A percentile compares a stretch with the other conserved stretches of the same genome.
These are phyloP conservation scores for Phylloscopus trochiloides DNA, from an alignment of 2,113 vertebrate species.

Conservation along the genomic window DNA sequence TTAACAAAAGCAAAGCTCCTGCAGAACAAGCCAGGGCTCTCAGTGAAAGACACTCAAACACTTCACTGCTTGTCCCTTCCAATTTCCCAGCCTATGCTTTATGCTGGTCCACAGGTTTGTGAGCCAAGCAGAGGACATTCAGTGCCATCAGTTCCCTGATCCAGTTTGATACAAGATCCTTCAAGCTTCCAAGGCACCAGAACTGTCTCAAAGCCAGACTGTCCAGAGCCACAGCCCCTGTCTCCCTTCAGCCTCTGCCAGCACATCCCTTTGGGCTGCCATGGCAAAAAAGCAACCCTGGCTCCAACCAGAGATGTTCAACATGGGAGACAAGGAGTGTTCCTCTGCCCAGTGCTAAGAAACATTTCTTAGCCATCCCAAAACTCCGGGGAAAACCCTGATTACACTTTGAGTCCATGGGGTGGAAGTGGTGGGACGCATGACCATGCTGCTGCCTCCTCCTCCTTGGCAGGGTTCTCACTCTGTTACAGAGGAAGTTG, in stretches of 20 bases:
- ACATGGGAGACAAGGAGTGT: not conserved
- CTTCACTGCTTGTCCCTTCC: not conserved
- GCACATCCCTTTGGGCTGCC: not conserved
- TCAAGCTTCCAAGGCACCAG: not conserved
- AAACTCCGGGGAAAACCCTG: not conserved
- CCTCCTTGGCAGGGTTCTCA: not conserved
- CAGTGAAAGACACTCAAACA: not conserved
- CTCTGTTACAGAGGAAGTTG: not conserved
- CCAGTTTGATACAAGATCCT: not conserved
- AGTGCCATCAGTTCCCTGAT: not conserved
- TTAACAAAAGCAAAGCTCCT: not conserved
- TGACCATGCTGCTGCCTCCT: not conserved
- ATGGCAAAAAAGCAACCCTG: not conserved
- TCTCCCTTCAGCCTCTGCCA: not conserved
- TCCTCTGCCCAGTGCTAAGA: fast-evolving
- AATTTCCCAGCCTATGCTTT: not conserved
- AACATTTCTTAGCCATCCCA: not conserved
- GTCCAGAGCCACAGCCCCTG: not conserved
- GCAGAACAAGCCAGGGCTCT: not conserved
- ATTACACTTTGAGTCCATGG: not conserved
- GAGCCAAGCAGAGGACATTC: not conserved
- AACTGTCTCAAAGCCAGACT: not conserved
- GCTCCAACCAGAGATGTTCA: not conserved
- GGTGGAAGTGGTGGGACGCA: not conserved
- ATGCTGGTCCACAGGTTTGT: not conserved